Conservation (phyloP, 2,888 invertebrate species). For the Drosophila pullipes region DNA sequence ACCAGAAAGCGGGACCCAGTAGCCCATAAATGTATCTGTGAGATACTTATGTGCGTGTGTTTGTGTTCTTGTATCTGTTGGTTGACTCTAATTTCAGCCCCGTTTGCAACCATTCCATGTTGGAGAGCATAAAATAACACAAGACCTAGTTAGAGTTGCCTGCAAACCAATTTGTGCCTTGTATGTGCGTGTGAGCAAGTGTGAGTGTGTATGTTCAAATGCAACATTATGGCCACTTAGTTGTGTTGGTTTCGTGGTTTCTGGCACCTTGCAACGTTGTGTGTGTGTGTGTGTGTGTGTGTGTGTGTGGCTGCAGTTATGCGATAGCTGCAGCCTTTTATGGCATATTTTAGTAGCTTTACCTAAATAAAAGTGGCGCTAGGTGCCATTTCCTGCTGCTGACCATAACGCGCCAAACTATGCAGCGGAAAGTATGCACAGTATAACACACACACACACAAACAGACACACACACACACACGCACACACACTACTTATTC, state of each 20-base stretch:
- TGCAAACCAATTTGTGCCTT: conserved; percentile 32
- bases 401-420: conserved; percentile 60
- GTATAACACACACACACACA: conserved; percentile 8
- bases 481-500: neutral
- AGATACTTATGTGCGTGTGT: conserved; percentile 30
- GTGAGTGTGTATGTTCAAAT: conserved; percentile 44
- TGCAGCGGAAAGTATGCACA: conserved; percentile 31
- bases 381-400: conserved; percentile 62
- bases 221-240: conserved; percentile 73
- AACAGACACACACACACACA: neutral
- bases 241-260: conserved; percentile 46
- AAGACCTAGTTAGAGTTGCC: conserved; percentile 65
- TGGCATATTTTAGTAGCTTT: conserved; percentile 76
- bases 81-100: conserved; percentile 63
- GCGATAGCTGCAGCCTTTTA: conserved; percentile 73
- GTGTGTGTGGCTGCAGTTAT: conserved; percentile 70
- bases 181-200: conserved; percentile 13
- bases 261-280: conserved; percentile 2
- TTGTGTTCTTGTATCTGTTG: conserved; percentile 38
- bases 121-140: conserved; percentile 61
- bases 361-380: conserved; percentile 68
- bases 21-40: conserved; percentile 55
- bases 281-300: conserved; percentile 29
- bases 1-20: conserved; percentile 57
- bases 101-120: conserved; percentile 48